Percentiles rank a stretch among this genome's conserved stretches.
phyloP scores from a whole-genome alignment of 2,888 invertebrate genomes.

The Napeogenes sylphis region DNA sequence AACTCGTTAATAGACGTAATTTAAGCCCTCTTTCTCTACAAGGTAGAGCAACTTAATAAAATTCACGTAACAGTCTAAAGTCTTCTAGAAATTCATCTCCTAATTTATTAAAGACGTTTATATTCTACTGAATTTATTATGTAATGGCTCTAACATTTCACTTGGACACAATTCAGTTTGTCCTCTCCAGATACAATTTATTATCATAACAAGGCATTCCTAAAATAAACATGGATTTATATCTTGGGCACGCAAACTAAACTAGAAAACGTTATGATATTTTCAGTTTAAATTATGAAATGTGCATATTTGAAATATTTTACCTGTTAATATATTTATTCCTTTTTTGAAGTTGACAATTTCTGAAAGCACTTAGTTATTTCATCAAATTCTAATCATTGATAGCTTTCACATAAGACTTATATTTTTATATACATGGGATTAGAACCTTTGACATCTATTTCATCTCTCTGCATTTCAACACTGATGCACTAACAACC shows the following conservation, averaged over 20 bases:
- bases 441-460: too few species aligned
- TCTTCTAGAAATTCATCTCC: conserved; percentile 21
- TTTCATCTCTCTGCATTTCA: too few species aligned
- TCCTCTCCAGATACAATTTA: conserved; percentile 51
- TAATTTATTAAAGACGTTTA: conserved; percentile 28
- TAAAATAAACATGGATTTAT: conserved; percentile 42
- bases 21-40: not conserved
- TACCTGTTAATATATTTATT: not conserved
- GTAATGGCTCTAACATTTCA: conserved; percentile 24
- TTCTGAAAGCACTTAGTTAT: too few species aligned
- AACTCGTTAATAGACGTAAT: not conserved
- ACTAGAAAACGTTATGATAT: not conserved
- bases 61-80: conserved; percentile 21
- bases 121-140: conserved; percentile 30
- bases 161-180: conserved; percentile 46
- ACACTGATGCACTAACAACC: too few species aligned
- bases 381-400: too few species aligned
- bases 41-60: conserved; percentile 11
- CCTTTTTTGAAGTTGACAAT: too few species aligned
- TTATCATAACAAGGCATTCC: conserved; percentile 50
- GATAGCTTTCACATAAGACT: too few species aligned
- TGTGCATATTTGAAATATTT: not conserved
- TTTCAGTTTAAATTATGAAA: not conserved
- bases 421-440: too few species aligned
- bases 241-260: conserved; percentile 8